Evolutionary conservation across 2,797 vertebrate species (phyloP).

Genomic region (Phoeniculus purpureus): DNA sequence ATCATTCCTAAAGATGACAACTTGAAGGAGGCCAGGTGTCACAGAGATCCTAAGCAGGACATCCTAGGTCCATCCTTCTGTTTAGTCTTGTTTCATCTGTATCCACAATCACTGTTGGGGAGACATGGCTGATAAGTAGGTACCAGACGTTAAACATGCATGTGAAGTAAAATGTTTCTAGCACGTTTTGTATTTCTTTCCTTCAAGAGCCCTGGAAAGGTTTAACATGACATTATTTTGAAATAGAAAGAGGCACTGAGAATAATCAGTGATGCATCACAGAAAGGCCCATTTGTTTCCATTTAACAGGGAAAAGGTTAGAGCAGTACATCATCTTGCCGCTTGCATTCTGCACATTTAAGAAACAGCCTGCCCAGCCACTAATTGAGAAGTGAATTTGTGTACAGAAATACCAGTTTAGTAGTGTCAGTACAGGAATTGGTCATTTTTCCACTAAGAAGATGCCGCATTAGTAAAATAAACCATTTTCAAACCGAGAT

Average conservation of each 20-base stretch:
- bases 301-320: constrained; percentile 71
- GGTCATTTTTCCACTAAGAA: not conserved
- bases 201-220: not conserved
- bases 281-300: constrained; percentile 34
- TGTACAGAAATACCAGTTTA: constrained; percentile 8
- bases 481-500: not conserved
- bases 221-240: constrained; percentile 36
- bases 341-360: constrained; percentile 26
- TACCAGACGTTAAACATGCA: not conserved
- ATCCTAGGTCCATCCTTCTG: not conserved
- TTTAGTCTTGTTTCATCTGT: not conserved
- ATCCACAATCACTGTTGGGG: not conserved
- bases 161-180: not conserved
- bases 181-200: not conserved
- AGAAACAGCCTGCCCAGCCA: not conserved
- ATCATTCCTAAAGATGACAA: accelerated
- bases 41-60: not conserved
- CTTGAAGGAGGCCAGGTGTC: not conserved
- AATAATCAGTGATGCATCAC: constrained; percentile 57
- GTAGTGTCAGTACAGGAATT: not conserved
- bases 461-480: not conserved
- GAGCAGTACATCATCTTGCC: constrained; percentile 56
- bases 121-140: not conserved
- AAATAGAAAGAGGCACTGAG: constrained; percentile 38
- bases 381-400: constrained; percentile 50